Conservation (phyloP, 1,140 invertebrate genomes). For the Andricus grossulariae region DNA sequence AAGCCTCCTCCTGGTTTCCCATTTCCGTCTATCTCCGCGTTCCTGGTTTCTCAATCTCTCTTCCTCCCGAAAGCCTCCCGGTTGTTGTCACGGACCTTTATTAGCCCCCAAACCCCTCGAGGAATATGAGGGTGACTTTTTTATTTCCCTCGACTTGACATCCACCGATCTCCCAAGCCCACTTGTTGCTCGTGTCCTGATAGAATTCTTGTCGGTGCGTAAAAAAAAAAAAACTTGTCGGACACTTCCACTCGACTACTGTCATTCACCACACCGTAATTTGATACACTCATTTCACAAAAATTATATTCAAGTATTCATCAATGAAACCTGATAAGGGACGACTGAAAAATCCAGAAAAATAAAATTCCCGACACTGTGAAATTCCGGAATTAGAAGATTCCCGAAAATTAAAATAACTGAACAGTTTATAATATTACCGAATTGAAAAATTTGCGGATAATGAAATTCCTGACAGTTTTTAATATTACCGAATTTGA, state of each 20-base stretch:
- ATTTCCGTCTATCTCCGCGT: neutral
- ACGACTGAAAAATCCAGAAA: no score
- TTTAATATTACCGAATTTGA: no score
- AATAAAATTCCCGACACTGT: no score
- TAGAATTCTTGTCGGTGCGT: neutral
- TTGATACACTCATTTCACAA: neutral
- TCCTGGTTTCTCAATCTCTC: constrained; percentile 37
- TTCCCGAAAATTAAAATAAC: no score
- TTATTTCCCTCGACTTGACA: constrained; percentile 66
- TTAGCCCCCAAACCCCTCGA: constrained; percentile 50
- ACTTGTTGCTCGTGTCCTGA: constrained; percentile 56
- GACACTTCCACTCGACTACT: constrained; percentile 2
- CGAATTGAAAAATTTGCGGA: no score
- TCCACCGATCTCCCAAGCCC: constrained; percentile 57
- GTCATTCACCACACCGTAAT: constrained; percentile 16
- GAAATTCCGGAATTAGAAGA: no score
- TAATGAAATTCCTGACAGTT: no score
- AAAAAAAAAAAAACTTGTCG: constrained; percentile 10
- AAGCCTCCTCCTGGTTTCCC: constrained; percentile 52
- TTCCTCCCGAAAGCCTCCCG: constrained; percentile 33
- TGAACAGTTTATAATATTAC: no score
- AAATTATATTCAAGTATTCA: neutral
- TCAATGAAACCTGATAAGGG: neutral
- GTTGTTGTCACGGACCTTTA: constrained; percentile 62
- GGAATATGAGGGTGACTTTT: constrained; percentile 61